Percentiles rank a stretch among this genome's conserved stretches.
These are phyloP conservation scores for Alethe castanea DNA, from an alignment of 2,113 vertebrate genomes.

Conservation along the genomic window DNA sequence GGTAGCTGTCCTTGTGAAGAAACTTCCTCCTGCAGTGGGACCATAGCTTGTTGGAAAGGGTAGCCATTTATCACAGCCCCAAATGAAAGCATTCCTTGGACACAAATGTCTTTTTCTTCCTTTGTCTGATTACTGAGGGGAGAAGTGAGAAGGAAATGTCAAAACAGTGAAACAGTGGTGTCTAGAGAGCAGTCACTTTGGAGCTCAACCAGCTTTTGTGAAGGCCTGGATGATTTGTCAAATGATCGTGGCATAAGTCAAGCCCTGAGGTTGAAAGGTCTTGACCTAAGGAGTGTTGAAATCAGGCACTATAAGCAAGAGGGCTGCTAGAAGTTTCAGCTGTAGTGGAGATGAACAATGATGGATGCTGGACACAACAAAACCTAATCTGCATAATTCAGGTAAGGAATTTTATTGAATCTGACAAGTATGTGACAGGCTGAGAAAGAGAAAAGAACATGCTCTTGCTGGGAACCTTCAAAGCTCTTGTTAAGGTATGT, in stretches of 20 bases:
- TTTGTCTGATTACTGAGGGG: conserved; percentile 89
- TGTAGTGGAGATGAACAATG: conserved; percentile 89
- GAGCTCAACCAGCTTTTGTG: conserved; percentile 88
- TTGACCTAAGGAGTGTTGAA: conserved; percentile 92
- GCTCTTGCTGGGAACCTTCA: conserved; percentile 81
- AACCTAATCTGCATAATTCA: conserved; percentile 96
- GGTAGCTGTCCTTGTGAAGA: conserved; percentile 74
- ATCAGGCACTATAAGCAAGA: conserved; percentile 82
- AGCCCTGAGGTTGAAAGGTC: conserved; percentile 98
- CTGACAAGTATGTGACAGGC: conserved; percentile 95
- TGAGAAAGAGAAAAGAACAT: conserved; percentile 82
- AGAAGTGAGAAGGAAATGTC: conserved; percentile 87
- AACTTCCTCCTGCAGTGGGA: conserved; percentile 81
- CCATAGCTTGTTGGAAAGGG: conserved; percentile 82
- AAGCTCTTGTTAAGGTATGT: conserved; percentile 81
- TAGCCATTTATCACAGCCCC: conserved; percentile 94
- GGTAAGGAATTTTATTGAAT: conserved; percentile 97
- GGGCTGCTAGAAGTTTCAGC: conserved; percentile 83
- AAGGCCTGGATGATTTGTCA: conserved; percentile 91
- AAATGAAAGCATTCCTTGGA: conserved; percentile 92
- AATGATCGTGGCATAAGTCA: conserved; percentile 96
- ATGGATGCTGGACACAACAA: conserved; percentile 83
- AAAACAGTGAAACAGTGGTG: conserved; percentile 82
- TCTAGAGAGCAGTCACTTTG: conserved; percentile 84
- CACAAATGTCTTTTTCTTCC: conserved; percentile 95